Evolutionary conservation across 2,113 vertebrate species (phyloP).

Genomic region (Podocnemis expansa): DNA sequence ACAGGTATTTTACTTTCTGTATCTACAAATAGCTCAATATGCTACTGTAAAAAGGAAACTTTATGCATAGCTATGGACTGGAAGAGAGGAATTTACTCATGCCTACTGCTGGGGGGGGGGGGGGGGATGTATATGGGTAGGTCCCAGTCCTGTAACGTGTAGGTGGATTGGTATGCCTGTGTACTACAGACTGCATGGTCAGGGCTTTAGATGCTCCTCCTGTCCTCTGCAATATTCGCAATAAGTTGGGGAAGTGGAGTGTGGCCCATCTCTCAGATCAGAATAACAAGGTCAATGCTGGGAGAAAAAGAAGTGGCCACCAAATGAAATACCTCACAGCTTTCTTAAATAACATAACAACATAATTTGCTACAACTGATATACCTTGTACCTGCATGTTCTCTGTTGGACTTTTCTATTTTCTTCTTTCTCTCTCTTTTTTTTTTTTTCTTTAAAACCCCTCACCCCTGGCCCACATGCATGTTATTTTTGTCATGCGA

Average conservation of each 20-base stretch:
- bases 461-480: background rate
- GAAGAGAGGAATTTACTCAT: background rate
- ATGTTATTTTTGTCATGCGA: background rate
- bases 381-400: background rate
- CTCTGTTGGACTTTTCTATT: background rate
- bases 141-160: background rate
- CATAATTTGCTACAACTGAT: background rate
- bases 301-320: background rate
- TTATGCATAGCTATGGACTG: background rate
- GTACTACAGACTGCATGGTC: background rate
- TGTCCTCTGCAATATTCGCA: background rate
- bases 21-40: background rate
- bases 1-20: background rate
- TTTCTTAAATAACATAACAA: background rate
- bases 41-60: background rate
- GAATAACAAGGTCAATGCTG: rapidly evolving
- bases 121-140: background rate
- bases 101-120: background rate
- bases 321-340: background rate
- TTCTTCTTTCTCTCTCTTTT: rapidly evolving
- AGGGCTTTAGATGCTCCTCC: background rate
- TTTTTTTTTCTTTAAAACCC: no score
- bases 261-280: background rate
- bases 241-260: background rate
- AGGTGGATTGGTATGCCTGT: background rate